Evolutionary conservation across 2,888 invertebrate genomes (phyloP), one percentile per base, ranked within the genome.

Genomic region (Acanthosepion pharaonis): DNA sequence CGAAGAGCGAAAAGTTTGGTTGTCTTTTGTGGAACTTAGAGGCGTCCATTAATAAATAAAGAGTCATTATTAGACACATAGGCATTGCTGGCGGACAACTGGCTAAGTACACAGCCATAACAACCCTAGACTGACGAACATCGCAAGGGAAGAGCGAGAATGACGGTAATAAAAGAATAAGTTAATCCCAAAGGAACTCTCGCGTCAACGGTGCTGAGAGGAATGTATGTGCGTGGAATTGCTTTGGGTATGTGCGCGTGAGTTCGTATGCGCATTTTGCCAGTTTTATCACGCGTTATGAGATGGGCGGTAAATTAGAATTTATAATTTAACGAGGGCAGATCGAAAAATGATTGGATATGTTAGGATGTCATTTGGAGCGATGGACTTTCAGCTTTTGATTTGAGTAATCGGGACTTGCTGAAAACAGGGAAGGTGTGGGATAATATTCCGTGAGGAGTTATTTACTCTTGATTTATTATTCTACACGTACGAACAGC

Each of bases 81-180:
- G 78, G n/a, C 78, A 78, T 78, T 33, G 78, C 78, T 78, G n/a
- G 78, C 78, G 78, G 78, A 78, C 78, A 78, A 78, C n/a, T 78
- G 11, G 78, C 78, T 78, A n/a, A 78, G 33, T 33, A 78, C 15
- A 33, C n/a, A n/a, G 18, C n/a, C n/a, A 78, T n/a, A n/a, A n/a
- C n/a, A 78, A 18, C n/a, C 78, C n/a, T 33, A 78, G 78, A 78
- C n/a, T n/a, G 78, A n/a, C 78, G n/a, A 78, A n/a, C n/a, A 78
- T 78, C 28, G n/a, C 78, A n/a, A n/a, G 78, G 28, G 78, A 78
- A 28, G n/a, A n/a, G n/a, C n/a, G 4, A 15, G 33, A 15, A 78
- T 33, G 11, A 78, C 3, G 78, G 33, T n/a, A n/a, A 78, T 78
- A 78, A 33, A 78, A 78, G n/a, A 78, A 78, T 18, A 33, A 3